Percentiles rank a stretch among this genome's conserved stretches.
These are phyloP conservation scores for Drosophila trapezifrons DNA, from an alignment of 1,140 invertebrate species.

Conservation along the genomic window DNA sequence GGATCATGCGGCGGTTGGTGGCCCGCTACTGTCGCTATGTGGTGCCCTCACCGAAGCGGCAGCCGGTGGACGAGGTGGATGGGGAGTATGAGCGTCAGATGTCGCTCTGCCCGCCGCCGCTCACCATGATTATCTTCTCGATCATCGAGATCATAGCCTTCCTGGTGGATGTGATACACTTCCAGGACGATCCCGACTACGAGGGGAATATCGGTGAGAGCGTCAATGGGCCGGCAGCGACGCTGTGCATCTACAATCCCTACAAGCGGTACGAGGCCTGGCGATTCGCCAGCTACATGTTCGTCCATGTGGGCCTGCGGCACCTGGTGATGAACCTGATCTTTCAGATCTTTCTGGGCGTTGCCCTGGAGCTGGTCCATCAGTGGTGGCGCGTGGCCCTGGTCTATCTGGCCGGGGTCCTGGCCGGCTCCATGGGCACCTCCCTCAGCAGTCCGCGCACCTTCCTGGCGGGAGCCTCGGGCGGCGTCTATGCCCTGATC, in stretches of 20 bases:
- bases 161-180: conserved; percentile 87
- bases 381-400: conserved; percentile 94
- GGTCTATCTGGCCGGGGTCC: conserved; percentile 92
- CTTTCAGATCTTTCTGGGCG: conserved; percentile 95
- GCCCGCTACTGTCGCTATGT: conserved; percentile 86
- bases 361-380: conserved; percentile 98
- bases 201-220: conserved; percentile 77
- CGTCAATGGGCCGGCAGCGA: conserved; percentile 89
- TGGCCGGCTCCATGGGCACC: conserved; percentile 94
- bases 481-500: conserved; percentile 97
- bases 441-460: conserved; percentile 94
- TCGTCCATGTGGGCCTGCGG: conserved; percentile 95
- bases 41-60: conserved; percentile 85
- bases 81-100: conserved; percentile 94
- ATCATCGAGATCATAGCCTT: conserved; percentile 89
- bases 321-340: conserved; percentile 97
- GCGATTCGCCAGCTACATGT: conserved; percentile 97
- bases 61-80: conserved; percentile 86
- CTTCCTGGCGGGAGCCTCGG: conserved; percentile 97
- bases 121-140: conserved; percentile 93
- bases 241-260: conserved; percentile 95
- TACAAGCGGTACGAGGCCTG: conserved; percentile 93
- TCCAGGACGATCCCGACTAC: conserved; percentile 80
- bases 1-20: conserved; percentile 87
- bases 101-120: conserved; percentile 92